Percentiles rank a stretch among this genome's conserved stretches.
These are phyloP conservation scores for Flabesymbios commensalis DNA, from an alignment of 2,888 invertebrate species.

Conservation along the genomic window DNA sequence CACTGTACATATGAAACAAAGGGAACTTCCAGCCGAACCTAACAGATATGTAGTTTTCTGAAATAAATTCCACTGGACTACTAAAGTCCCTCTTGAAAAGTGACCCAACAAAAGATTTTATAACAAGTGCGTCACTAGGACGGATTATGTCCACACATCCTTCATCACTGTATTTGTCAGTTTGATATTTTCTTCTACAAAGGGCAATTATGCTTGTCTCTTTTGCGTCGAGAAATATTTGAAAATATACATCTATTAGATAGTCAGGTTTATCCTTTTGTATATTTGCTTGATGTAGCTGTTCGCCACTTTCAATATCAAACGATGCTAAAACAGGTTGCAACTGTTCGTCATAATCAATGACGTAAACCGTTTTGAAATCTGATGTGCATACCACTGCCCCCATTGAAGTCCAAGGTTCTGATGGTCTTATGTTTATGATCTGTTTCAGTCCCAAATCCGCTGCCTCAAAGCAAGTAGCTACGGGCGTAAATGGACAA, in stretches of 20 bases:
- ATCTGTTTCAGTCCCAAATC: conserved; percentile 2
- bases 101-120: background rate
- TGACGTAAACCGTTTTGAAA: background rate
- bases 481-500: conserved; percentile 8
- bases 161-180: background rate
- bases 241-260: background rate
- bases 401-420: conserved; percentile 2
- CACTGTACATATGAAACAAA: conserved; percentile 86
- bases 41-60: conserved; percentile 9
- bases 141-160: conserved; percentile 4
- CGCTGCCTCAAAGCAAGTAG: conserved; percentile 6
- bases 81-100: background rate
- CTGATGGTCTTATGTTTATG: background rate
- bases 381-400: background rate
- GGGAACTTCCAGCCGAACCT: conserved; percentile 68
- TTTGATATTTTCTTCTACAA: background rate
- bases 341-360: background rate
- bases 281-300: background rate
- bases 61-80: background rate
- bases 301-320: conserved; percentile 1
- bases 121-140: background rate
- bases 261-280: background rate
- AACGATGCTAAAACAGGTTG: background rate
- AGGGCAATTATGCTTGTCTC: background rate
- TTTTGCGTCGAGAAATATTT: background rate